These are phyloP conservation scores for Podarcis lilfordi DNA, from an alignment of 2,797 vertebrate genomes.

Conservation along the genomic window DNA sequence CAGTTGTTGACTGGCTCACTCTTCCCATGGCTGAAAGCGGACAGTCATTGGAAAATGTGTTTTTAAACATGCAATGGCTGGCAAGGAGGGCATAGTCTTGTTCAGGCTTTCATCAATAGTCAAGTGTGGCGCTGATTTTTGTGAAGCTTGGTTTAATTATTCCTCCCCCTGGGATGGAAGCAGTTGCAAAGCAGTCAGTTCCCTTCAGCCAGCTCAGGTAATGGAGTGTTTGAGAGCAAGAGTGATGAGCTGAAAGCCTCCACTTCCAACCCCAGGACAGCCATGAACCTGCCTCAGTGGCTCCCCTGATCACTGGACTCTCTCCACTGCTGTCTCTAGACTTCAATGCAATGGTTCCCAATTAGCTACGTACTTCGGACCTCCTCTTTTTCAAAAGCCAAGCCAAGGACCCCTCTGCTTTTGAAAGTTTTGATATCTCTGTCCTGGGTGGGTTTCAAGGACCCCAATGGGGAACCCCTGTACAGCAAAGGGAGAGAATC, in stretches of 20 bases:
- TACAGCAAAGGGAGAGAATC: too few relatives aligned
- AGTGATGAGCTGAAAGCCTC: not conserved
- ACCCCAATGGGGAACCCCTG: too few relatives aligned
- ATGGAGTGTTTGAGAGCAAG: not conserved
- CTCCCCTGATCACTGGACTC: not conserved
- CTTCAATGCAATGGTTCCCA: too few relatives aligned
- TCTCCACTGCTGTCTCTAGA: not conserved
- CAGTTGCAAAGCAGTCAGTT: not conserved
- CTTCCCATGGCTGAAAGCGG: not conserved
- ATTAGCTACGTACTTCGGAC: too few relatives aligned
- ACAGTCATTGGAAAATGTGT: not conserved
- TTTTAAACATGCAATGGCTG: not conserved
- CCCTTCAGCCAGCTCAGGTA: fast-evolving
- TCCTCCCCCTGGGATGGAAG: not conserved
- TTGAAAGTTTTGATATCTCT: too few relatives aligned
- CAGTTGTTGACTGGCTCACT: not conserved
- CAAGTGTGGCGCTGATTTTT: not conserved
- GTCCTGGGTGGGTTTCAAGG: too few relatives aligned
- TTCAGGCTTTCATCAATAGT: not conserved
- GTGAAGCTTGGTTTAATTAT: not conserved
- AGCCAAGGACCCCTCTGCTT: too few relatives aligned
- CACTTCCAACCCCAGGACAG: not conserved
- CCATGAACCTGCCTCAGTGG: not conserved
- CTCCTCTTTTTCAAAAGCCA: too few relatives aligned
- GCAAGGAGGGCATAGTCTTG: not conserved